Percentiles rank a stretch among this genome's conserved stretches.
phyloP scores from a whole-genome alignment of 2,797 vertebrate genomes.

The Peromyscus attwateri region DNA sequence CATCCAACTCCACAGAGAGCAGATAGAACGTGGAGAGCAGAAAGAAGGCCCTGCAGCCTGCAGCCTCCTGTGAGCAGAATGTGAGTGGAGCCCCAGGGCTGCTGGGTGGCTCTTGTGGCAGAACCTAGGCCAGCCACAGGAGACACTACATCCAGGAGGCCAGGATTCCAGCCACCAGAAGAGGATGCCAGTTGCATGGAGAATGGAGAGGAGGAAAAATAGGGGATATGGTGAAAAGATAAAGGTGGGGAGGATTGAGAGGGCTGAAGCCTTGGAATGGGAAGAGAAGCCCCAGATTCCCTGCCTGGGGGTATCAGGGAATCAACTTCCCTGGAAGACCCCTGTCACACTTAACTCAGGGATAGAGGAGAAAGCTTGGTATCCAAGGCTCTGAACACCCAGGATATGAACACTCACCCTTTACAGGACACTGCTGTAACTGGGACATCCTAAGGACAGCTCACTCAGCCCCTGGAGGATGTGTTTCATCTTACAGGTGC shows the following conservation, averaged over 20 bases:
- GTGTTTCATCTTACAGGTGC: neutral
- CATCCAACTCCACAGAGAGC: neutral
- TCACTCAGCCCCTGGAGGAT: neutral
- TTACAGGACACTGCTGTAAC: fast-evolving
- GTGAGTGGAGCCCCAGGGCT: neutral
- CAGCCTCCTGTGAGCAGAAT: neutral
- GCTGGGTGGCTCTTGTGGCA: too few relatives aligned
- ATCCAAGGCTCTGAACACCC: fast-evolving
- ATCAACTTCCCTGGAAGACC: neutral
- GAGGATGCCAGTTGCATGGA: neutral
- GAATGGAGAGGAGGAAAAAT: too few relatives aligned
- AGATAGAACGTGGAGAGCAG: neutral
- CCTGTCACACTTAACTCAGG: fast-evolving
- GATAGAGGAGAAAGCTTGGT: neutral
- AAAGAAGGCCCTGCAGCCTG: neutral
- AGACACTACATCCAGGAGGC: neutral
- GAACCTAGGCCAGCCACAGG: neutral
- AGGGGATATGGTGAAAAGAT: neutral
- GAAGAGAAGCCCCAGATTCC: neutral
- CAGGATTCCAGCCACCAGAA: neutral
- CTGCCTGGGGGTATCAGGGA: neutral
- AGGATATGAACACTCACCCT: fast-evolving
- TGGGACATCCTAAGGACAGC: too few relatives aligned
- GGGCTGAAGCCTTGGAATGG: neutral
- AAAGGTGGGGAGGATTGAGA: neutral